Conservation (phyloP, 1,140 invertebrate genomes). For the Calosoma granatense region DNA sequence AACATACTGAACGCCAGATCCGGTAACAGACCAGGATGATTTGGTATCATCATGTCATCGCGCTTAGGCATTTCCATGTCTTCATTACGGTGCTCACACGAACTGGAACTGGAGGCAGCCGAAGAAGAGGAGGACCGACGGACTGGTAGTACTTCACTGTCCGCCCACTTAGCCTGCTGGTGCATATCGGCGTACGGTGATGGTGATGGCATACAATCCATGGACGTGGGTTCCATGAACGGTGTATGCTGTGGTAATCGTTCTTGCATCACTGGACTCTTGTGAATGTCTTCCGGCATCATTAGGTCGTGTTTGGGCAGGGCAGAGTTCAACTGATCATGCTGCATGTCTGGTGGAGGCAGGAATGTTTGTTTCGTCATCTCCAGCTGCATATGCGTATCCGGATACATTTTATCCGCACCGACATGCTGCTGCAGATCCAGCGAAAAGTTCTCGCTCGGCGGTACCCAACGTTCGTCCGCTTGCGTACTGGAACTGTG, state of each 20-base stretch:
- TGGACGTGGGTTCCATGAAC: constrained; percentile 36
- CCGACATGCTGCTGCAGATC: background rate
- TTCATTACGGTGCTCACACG: constrained; percentile 37
- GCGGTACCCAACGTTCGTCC: constrained; percentile 55
- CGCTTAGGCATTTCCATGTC: constrained; percentile 26
- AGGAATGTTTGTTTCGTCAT: constrained; percentile 31
- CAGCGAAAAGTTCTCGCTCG: constrained; percentile 38
- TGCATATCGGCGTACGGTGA: constrained; percentile 54
- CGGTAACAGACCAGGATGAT: constrained; percentile 36
- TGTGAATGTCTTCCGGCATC: constrained; percentile 16
- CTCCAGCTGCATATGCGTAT: background rate
- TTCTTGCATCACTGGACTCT: constrained; percentile 34
- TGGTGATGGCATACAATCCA: constrained; percentile 48
- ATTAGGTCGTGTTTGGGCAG: constrained; percentile 16
- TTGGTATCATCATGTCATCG: constrained; percentile 27
- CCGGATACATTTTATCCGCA: background rate
- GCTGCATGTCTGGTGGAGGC: constrained; percentile 29
- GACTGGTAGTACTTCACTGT: constrained; percentile 56
- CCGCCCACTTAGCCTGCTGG: constrained; percentile 58
- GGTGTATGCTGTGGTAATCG: constrained; percentile 33
- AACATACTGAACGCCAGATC: constrained; percentile 37
- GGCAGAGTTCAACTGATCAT: constrained; percentile 32
- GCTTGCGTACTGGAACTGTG: constrained; percentile 37
- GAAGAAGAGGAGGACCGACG: constrained; percentile 57
- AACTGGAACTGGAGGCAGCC: constrained; percentile 48